A percentile compares a stretch with the other conserved stretches of the same genome.
Evolutionary conservation across 2,888 invertebrate genomes (phyloP).

Genomic region (Folsomia candida): DNA sequence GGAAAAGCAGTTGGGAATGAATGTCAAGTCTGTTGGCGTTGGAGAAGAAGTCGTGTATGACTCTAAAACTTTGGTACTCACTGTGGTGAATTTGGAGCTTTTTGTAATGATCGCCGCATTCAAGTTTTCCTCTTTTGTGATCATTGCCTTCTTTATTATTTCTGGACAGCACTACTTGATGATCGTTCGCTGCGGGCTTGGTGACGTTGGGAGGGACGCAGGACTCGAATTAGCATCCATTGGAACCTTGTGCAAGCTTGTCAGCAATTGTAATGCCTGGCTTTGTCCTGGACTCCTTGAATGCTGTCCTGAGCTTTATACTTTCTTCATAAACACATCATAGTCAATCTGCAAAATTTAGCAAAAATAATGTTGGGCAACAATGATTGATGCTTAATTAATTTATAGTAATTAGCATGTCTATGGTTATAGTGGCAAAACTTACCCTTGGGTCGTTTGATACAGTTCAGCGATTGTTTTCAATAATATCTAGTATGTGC

Average conservation of each 20-base stretch:
- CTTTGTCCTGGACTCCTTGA: conserved; percentile 65
- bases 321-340: conserved; percentile 69
- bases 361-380: conserved; percentile 12
- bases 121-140: conserved; percentile 14
- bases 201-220: conserved; percentile 39
- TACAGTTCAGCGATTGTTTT: conserved; percentile 80
- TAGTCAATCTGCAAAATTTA: conserved; percentile 61
- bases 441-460: conserved; percentile 74
- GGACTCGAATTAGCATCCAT: conserved; percentile 35
- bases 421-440: too few relatives aligned
- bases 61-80: conserved; percentile 32
- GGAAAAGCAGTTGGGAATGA: conserved; percentile 43
- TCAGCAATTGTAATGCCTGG: conserved; percentile 53
- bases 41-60: conserved; percentile 1
- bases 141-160: conserved; percentile 25
- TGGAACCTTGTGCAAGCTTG: conserved; percentile 23
- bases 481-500: conserved; percentile 79
- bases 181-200: conserved; percentile 25
- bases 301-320: conserved; percentile 71
- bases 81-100: conserved; percentile 28
- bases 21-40: conserved; percentile 38
- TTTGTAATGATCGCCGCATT: conserved; percentile 24
- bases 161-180: conserved; percentile 20
- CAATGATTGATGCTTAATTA: background rate
- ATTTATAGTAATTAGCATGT: background rate